A percentile compares a stretch with the other conserved stretches of the same genome.
These are phyloP conservation scores for Parapsyche elsis DNA, from an alignment of 1,140 invertebrate genomes.

Conservation along the genomic window DNA sequence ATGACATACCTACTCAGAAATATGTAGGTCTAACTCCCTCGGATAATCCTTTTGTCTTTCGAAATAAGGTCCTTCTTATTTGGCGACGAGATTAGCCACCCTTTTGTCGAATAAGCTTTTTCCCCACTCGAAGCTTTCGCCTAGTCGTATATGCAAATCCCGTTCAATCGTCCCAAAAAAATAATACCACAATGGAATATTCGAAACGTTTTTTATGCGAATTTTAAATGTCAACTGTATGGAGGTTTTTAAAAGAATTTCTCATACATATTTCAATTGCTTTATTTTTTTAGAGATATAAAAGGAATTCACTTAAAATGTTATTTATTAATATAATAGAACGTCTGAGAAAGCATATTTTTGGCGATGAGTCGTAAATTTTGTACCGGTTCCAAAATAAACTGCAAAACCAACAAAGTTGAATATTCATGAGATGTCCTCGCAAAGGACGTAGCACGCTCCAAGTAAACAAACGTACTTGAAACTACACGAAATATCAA, in stretches of 20 bases:
- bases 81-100: slow-evolving; percentile 27
- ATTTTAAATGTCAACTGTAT: no score
- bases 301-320: background rate
- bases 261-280: background rate
- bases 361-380: slow-evolving; percentile 2
- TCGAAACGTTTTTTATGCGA: no score
- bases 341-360: background rate
- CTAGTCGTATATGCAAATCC: slow-evolving; percentile 26
- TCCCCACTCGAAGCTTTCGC: slow-evolving; percentile 9
- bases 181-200: background rate
- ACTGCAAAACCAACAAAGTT: slow-evolving; percentile 14
- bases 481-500: slow-evolving; percentile 28
- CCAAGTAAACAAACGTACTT: slow-evolving; percentile 10
- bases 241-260: no score
- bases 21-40: background rate
- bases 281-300: background rate
- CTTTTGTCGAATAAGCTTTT: slow-evolving; percentile 10
- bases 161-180: background rate
- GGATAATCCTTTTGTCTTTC: slow-evolving; percentile 24
- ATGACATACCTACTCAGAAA: background rate
- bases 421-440: slow-evolving; percentile 21
- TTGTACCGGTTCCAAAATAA: slow-evolving; percentile 26
- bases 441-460: background rate
- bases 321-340: slow-evolving; percentile 1
- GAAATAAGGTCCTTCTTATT: slow-evolving; percentile 45